These are phyloP conservation scores for Machaerirhynchus nigripectus DNA, from an alignment of 2,113 vertebrate genomes.

Conservation along the genomic window DNA sequence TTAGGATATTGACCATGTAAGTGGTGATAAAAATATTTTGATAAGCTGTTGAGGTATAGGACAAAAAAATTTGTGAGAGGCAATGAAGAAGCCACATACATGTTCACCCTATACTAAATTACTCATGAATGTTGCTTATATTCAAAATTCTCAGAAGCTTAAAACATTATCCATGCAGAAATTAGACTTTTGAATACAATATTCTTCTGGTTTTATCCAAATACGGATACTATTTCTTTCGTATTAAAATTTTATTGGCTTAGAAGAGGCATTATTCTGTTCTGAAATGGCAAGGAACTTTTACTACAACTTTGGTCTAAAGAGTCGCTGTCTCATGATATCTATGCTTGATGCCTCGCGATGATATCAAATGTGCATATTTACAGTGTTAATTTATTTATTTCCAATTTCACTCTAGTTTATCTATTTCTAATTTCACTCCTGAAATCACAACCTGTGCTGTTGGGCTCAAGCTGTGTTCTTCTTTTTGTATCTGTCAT, in stretches of 20 bases:
- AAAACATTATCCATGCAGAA: background rate
- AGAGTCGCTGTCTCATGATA: background rate
- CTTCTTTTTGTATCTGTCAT: background rate
- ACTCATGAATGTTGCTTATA: background rate
- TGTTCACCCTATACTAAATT: background rate
- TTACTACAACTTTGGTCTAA: background rate
- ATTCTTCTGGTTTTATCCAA: background rate
- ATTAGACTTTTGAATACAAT: background rate
- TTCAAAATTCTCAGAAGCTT: background rate
- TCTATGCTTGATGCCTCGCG: background rate
- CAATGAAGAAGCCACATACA: background rate
- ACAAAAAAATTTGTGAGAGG: background rate
- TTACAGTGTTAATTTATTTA: background rate
- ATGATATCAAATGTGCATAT: background rate
- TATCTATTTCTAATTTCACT: slow-evolving; percentile 9
- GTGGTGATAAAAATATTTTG: background rate
- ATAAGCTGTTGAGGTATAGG: background rate
- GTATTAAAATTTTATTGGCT: background rate
- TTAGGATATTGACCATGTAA: background rate
- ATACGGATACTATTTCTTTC: background rate
- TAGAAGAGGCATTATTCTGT: background rate
- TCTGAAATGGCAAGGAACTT: background rate
- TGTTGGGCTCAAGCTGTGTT: background rate
- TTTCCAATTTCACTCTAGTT: background rate
- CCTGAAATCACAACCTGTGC: background rate